Evolutionary conservation across 2,113 vertebrate species (phyloP).

Genomic region (Condylura cristata): DNA sequence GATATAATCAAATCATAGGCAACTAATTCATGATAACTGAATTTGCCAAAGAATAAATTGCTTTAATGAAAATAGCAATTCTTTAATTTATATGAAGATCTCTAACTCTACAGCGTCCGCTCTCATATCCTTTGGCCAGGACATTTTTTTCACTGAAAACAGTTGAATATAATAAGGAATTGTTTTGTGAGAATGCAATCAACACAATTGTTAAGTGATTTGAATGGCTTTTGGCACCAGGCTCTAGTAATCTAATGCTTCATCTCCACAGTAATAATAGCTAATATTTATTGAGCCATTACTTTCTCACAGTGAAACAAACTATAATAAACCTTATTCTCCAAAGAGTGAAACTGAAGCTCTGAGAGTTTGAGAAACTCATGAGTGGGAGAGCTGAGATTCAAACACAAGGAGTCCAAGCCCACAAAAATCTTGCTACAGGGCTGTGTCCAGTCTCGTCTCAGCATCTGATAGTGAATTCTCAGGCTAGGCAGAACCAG

Average conservation of each 20-base stretch:
- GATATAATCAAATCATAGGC: background rate
- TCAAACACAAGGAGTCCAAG: background rate
- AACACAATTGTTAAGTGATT: background rate
- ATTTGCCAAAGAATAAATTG: background rate
- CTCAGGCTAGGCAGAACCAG: background rate
- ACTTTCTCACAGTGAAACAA: background rate
- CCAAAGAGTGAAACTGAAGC: background rate
- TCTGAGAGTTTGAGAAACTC: background rate
- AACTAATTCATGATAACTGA: background rate
- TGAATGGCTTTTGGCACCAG: constrained; percentile 20
- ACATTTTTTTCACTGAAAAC: background rate
- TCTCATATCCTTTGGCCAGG: background rate
- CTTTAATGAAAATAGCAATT: background rate
- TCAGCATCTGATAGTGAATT: background rate
- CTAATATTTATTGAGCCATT: constrained; percentile 21
- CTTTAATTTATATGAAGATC: background rate
- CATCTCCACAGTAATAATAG: background rate
- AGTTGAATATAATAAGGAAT: background rate
- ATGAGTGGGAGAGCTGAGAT: background rate
- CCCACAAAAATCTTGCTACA: background rate
- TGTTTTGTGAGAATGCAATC: background rate
- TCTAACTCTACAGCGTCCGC: background rate
- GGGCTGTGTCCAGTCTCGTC: background rate
- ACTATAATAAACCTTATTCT: background rate
- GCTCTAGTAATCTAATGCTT: background rate